phyloP scores from a whole-genome alignment of 1,140 invertebrate genomes.

The Drosophila teissieri region DNA sequence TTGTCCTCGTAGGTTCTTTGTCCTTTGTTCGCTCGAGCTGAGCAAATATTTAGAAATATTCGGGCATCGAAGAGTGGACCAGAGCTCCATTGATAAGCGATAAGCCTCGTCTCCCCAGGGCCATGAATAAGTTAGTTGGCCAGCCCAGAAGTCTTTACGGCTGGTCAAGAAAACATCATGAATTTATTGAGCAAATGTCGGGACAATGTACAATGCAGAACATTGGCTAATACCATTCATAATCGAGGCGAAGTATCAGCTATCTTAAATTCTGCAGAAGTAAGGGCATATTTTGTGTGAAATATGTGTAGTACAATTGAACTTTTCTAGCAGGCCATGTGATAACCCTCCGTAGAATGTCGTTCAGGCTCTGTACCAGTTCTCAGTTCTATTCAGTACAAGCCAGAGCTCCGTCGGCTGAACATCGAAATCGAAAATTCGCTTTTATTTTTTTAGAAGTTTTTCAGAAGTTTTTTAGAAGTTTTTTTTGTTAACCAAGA shows the following conservation, averaged over 20 bases:
- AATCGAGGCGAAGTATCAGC: too few relatives aligned
- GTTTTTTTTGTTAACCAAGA: too few relatives aligned
- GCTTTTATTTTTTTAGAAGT: too few relatives aligned
- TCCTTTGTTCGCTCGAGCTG: constrained; percentile 35
- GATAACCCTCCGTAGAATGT: background rate
- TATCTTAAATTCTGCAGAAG: too few relatives aligned
- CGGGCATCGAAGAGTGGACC: constrained; percentile 16
- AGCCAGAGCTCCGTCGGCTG: background rate
- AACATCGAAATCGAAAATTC: background rate
- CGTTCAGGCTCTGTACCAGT: background rate
- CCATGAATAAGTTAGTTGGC: constrained; percentile 51
- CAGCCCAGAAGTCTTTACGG: background rate
- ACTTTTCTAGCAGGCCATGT: too few relatives aligned
- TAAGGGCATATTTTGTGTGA: too few relatives aligned
- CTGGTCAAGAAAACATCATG: constrained; percentile 15
- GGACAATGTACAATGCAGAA: background rate
- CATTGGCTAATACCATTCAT: too few relatives aligned
- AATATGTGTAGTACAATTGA: too few relatives aligned
- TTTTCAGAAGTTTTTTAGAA: background rate
- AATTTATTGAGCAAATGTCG: background rate
- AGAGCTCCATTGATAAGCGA: constrained; percentile 33
- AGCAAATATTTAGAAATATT: constrained; percentile 74
- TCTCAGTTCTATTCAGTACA: background rate
- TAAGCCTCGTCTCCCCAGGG: constrained; percentile 42
- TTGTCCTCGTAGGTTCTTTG: constrained; percentile 37